phyloP scores from a whole-genome alignment of 2,113 vertebrate species.

The Strix uralensis region DNA sequence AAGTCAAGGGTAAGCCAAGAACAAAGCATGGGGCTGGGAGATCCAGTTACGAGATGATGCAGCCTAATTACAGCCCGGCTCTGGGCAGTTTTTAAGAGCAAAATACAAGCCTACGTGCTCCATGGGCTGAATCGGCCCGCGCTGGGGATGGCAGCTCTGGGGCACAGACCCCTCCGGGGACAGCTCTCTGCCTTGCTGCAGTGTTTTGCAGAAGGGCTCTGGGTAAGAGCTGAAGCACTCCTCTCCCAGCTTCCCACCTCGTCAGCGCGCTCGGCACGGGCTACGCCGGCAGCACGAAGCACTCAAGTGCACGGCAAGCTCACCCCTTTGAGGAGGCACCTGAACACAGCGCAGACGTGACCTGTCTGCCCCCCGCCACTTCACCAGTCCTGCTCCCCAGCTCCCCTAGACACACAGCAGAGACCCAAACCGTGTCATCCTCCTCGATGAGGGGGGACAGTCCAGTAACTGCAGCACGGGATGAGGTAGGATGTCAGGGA shows the following conservation, averaged over 20 bases:
- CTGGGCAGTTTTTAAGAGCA: not conserved
- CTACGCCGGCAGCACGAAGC: accelerated
- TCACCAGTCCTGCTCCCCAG: not conserved
- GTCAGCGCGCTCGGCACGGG: accelerated
- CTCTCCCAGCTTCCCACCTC: not conserved
- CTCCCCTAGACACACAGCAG: accelerated
- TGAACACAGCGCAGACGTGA: accelerated
- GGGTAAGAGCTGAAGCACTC: not conserved
- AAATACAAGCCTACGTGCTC: not conserved
- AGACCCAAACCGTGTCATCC: accelerated
- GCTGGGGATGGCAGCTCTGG: accelerated
- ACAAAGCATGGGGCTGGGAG: not conserved
- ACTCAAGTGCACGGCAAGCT: accelerated
- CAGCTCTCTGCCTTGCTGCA: not conserved
- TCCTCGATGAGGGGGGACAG: accelerated
- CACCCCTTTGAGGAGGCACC: not conserved
- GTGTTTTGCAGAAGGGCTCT: not conserved
- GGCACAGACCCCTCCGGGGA: not conserved
- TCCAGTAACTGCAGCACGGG: not conserved
- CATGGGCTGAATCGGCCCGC: accelerated
- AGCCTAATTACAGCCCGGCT: not conserved
- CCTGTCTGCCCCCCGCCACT: accelerated
- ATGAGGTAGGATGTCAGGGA: accelerated
- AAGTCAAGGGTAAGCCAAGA: conserved; percentile 25
- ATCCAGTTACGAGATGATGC: not conserved